These are phyloP conservation scores for Lasioglossum figueresi DNA, from an alignment of 2,888 invertebrate species.

Conservation along the genomic window DNA sequence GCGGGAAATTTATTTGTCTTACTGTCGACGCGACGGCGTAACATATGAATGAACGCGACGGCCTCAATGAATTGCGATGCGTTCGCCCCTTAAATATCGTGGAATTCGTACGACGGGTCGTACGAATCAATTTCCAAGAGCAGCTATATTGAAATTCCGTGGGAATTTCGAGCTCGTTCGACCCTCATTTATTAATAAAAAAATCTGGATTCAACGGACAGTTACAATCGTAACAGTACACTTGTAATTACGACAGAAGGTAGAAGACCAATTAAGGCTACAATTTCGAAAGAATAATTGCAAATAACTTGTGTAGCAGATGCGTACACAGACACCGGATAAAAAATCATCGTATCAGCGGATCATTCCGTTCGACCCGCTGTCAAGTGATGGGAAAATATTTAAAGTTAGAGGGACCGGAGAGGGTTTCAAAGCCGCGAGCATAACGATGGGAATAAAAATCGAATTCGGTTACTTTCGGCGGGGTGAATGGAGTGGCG, in stretches of 20 bases:
- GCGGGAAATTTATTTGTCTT: slow-evolving; percentile 24
- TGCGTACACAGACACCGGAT: neutral
- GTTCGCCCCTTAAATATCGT: slow-evolving; percentile 2
- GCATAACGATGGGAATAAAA: neutral
- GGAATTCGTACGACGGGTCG: neutral
- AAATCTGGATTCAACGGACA: no score
- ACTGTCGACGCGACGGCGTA: slow-evolving; percentile 9
- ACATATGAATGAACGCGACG: slow-evolving; percentile 21
- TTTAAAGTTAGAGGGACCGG: neutral
- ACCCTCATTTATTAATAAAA: no score
- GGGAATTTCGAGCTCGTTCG: no score
- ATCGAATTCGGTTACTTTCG: neutral
- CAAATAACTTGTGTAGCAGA: neutral
- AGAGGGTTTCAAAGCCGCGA: neutral
- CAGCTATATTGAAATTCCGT: neutral
- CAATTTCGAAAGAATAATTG: neutral
- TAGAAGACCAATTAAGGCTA: no score
- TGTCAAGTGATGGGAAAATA: neutral
- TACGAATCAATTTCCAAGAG: neutral
- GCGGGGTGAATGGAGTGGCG: neutral
- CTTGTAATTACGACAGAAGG: no score
- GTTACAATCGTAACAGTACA: no score
- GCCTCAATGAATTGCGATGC: slow-evolving; percentile 18
- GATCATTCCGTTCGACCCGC: neutral
- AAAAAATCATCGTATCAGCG: no score